These are phyloP conservation scores for Pipistrellus kuhlii DNA, from an alignment of 2,797 vertebrate species.

Conservation along the genomic window DNA sequence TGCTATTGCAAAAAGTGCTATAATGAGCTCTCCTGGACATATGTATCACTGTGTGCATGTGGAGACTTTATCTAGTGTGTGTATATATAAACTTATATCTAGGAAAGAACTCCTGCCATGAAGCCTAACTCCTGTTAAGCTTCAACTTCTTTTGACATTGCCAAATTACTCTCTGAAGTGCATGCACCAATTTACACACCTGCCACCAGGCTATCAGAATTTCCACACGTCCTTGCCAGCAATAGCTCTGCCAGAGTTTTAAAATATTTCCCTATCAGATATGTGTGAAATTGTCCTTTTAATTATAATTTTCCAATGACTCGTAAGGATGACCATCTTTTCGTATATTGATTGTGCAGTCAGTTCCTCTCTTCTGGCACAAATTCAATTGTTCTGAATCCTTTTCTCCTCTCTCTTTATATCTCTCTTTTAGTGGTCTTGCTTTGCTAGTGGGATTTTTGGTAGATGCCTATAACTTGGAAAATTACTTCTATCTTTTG, in stretches of 20 bases:
- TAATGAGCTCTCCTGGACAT: not conserved
- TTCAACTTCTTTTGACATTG: not conserved
- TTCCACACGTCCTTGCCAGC: not conserved
- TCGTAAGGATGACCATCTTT: not conserved
- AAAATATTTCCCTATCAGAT: not conserved
- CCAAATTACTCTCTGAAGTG: not conserved
- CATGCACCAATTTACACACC: not conserved
- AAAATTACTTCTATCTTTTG: conserved; percentile 35
- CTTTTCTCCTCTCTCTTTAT: not conserved
- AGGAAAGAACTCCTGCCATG: not conserved
- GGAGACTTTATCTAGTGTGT: not conserved
- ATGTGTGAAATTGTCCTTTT: not conserved
- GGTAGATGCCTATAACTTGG: not conserved
- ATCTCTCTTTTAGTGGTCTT: not conserved
- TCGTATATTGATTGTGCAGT: not conserved
- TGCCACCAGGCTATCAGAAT: not conserved
- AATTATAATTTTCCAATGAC: conserved; percentile 16
- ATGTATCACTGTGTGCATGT: not conserved
- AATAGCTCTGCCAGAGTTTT: not conserved
- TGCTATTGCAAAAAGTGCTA: not conserved
- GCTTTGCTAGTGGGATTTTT: not conserved
- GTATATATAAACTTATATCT: no score
- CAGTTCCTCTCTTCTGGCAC: not conserved
- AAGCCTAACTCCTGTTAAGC: not conserved
- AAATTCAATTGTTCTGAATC: not conserved